These are phyloP conservation scores for Cephus pulcher DNA, from an alignment of 2,888 invertebrate genomes.

Conservation along the genomic window DNA sequence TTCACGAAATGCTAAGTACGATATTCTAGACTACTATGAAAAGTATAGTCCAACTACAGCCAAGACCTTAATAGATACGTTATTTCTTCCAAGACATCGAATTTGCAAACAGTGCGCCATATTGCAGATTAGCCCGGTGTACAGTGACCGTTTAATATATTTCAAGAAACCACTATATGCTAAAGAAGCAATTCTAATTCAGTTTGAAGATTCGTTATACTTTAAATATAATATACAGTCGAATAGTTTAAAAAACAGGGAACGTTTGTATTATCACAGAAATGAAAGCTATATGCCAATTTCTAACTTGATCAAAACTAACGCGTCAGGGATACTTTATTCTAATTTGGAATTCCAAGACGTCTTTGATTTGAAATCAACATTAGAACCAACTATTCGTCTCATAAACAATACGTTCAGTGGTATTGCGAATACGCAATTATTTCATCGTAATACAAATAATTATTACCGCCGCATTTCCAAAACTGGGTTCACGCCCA, in stretches of 20 bases:
- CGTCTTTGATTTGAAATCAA: slow-evolving; percentile 38
- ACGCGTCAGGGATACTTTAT: slow-evolving; percentile 50
- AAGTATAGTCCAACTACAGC: slow-evolving; percentile 35
- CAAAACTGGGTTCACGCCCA: slow-evolving; percentile 34
- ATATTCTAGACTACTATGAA: slow-evolving; percentile 43
- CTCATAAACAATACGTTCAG: slow-evolving; percentile 28
- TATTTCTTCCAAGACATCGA: slow-evolving; percentile 29
- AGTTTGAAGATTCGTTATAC: slow-evolving; percentile 34
- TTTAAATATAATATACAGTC: slow-evolving; percentile 9
- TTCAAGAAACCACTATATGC: slow-evolving; percentile 42
- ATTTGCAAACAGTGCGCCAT: slow-evolving; percentile 49
- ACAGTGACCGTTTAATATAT: slow-evolving; percentile 56
- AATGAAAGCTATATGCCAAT: slow-evolving; percentile 50
- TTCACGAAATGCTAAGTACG: slow-evolving; percentile 25
- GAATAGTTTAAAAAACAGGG: not conserved
- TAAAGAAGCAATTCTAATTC: slow-evolving; percentile 43
- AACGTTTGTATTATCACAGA: slow-evolving; percentile 3
- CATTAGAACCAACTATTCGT: slow-evolving; percentile 40
- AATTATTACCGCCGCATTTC: slow-evolving; percentile 48
- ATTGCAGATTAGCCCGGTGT: slow-evolving; percentile 48
- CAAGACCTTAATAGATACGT: slow-evolving; percentile 28
- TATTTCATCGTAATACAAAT: slow-evolving; percentile 43
- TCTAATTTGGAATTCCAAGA: slow-evolving; percentile 30
- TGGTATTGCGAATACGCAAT: slow-evolving; percentile 36
- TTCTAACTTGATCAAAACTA: slow-evolving; percentile 45